Evolutionary conservation across 2,888 invertebrate genomes (phyloP), one percentile per base, ranked within the genome.

Genomic region (Schizotus pectinicornis): DNA sequence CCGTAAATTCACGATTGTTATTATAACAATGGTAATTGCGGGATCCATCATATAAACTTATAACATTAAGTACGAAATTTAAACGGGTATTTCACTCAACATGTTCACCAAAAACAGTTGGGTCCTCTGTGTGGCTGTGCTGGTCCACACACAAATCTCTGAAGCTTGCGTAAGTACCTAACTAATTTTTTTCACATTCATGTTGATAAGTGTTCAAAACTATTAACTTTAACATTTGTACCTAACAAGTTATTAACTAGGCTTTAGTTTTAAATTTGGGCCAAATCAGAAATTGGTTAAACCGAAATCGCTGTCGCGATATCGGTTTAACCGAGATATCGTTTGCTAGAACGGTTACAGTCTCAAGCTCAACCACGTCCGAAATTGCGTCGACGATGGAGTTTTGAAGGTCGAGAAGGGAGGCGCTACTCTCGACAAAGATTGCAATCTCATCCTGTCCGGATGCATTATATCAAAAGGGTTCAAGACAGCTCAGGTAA

Each of bases 391-490:
- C 6, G 62, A 58, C 6, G 59, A 72, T 48, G 57, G 62, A 38
- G 56, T 75, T n/a, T 48, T 64, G 2, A 48, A 64, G 57, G 31
- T 67, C 22, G 53, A 69, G 39, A 65, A 65, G 39, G 61, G 68
- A 22, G 56, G 43, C 12, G 58, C 67, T 0, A 48, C 38, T 9
- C 31, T 75, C 35, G 74, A 75, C 49, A 79, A 80, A 48, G 79
- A 82, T 56, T 82, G 82, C 64, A 80, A 82, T 61, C 38, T 82
- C 3, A 66, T 81, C 3, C 75, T 80, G 3, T 61, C 53, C 1
- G 82, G 82, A 11, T 82, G 82, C 64, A 63, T 81, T 1, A 77
- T 72, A 9, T 63, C 77, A 12, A 81, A 81, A 66, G 74, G 75
- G 0, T 81, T 81, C 38, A 67, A 59, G 31, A 78, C 78, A 1